Percentiles rank a stretch among this genome's conserved stretches.
Conservation (phyloP, 2,888 invertebrate genomes). For the Oxyteleia sp. region DNA sequence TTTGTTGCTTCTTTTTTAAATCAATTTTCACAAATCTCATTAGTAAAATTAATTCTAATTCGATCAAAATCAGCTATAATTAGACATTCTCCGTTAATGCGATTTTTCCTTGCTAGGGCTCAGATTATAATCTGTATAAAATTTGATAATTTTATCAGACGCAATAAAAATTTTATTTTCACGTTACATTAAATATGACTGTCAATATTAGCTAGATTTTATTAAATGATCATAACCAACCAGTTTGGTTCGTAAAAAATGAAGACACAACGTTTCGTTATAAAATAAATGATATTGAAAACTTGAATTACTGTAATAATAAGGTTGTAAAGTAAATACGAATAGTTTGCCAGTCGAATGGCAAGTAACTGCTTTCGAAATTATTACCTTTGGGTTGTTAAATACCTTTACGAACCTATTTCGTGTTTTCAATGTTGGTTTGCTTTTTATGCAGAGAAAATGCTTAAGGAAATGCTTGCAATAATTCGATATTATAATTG, state of each 20-base stretch:
- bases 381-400: conserved; percentile 50
- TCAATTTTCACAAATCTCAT: too few species aligned
- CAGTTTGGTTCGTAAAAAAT: neutral
- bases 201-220: neutral
- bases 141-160: too few species aligned
- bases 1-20: too few species aligned
- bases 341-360: conserved; percentile 25
- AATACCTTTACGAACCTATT: conserved; percentile 15
- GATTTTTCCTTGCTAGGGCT: too few species aligned
- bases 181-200: neutral
- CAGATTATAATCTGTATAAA: too few species aligned
- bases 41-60: too few species aligned
- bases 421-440: conserved; percentile 18
- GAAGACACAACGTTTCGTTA: neutral
- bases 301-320: conserved; percentile 36
- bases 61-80: too few species aligned
- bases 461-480: conserved; percentile 21
- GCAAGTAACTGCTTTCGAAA: conserved; percentile 49
- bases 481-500: conserved; percentile 40
- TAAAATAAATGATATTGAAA: conserved; percentile 34
- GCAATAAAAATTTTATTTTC: too few species aligned
- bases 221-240: neutral
- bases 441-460: conserved; percentile 26
- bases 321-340: conserved; percentile 47
- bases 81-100: too few species aligned